phyloP scores from a whole-genome alignment of 2,797 vertebrate species.

The Phrynocephalus forsythii region DNA sequence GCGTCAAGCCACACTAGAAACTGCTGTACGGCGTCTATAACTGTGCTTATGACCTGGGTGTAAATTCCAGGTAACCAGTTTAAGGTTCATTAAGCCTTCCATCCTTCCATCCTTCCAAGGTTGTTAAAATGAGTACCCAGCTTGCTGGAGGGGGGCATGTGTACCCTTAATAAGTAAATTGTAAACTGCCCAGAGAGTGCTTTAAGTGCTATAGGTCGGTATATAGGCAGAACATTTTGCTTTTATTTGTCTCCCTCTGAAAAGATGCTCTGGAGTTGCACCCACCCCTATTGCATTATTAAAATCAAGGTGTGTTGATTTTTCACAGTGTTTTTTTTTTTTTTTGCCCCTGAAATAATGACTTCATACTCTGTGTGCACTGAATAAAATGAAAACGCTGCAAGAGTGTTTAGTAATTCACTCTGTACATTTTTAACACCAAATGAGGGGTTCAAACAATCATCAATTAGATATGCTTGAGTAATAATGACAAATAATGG shows the following conservation, averaged over 20 bases:
- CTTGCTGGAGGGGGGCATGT: no score
- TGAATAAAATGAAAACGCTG: conserved; percentile 11
- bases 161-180: no score
- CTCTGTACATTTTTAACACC: conserved; percentile 12
- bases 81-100: no score
- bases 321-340: background rate
- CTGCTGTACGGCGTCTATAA: no score
- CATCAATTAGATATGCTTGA: conserved; percentile 48
- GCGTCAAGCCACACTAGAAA: no score
- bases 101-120: no score
- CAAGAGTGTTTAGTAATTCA: conserved; percentile 33
- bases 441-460: conserved; percentile 50
- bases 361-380: background rate
- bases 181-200: no score
- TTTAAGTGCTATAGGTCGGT: background rate
- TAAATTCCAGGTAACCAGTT: no score
- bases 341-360: background rate
- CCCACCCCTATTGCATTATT: background rate
- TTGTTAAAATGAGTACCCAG: no score
- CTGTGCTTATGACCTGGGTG: no score
- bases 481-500: conserved; percentile 46
- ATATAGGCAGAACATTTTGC: no score
- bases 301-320: background rate
- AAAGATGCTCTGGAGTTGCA: background rate
- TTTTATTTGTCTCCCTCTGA: background rate